Base-by-base conservation (phyloP, 1,140 invertebrate species). In the Pseudoatta argentina region DNA sequence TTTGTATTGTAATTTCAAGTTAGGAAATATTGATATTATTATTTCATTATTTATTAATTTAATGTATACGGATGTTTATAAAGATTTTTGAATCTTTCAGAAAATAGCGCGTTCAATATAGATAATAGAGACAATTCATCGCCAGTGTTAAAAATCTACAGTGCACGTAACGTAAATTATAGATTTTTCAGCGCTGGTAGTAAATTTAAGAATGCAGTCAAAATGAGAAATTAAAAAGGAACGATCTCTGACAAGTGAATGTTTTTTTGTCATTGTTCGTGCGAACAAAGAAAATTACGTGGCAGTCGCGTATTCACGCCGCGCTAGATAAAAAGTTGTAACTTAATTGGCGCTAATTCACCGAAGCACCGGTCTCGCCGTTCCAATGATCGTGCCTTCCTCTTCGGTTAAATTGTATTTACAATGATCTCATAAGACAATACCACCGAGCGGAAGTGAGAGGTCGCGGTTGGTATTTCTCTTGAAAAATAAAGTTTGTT, bases 291-390 rank as follows among this genome's bases (percentile, higher is more conserved):
- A 79, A 71, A 89, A 69, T 88, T 71, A 82, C 27, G 63, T 53
- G 57, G 30, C 75, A 63, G 76, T 64, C 27, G 57, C 12, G 59
- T 64, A 81, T 77, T 77, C 66, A 88, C 12, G 51, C 4, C 7
- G 55, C 44, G 48, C 51, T 48, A 44, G 69, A 86, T 89, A 87
- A 91, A 91, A 91, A 91, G 75, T 91, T 55, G 64, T 77, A 53
- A 39, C 86, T 92, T 91, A 93, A 93, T 93, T 92, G 90, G 61
- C 77, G 59, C 55, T 93, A 93, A 93, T 93, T 92, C 86, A 89
- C 83, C 59, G 91, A 91, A 91, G 83, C 75, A 77, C 87, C 82
- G 87, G 59, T 76, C 76, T 69, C 57, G 51, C 18, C 39, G 44
- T 64, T 78, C 24, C 44, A 59, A 48, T 30, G 24, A 87, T 73